Evolutionary conservation across 2,113 vertebrate species (phyloP).

Genomic region (Phrynosoma blainvillii): DNA sequence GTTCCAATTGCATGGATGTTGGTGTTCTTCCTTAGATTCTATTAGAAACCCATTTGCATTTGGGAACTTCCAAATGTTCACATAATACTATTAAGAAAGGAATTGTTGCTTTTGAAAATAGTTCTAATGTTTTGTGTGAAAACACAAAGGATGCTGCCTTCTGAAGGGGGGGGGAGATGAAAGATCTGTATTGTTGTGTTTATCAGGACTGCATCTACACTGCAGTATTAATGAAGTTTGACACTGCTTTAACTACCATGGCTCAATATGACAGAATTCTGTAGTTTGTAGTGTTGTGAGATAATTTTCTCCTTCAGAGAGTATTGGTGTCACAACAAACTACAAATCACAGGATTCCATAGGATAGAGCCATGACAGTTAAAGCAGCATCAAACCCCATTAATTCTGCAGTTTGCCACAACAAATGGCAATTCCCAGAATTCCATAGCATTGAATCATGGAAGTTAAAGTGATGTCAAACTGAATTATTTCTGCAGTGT

Average conservation of each 20-base stretch:
- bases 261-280: too few relatives aligned
- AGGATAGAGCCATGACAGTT: too few relatives aligned
- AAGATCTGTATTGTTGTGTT: slow-evolving; percentile 72
- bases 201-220: slow-evolving; percentile 52
- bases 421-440: slow-evolving; percentile 58
- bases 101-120: slow-evolving; percentile 41
- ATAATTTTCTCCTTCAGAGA: too few relatives aligned
- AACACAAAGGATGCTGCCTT: slow-evolving; percentile 6
- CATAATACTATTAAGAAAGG: slow-evolving; percentile 19
- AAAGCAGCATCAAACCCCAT: too few relatives aligned
- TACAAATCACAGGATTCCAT: too few relatives aligned
- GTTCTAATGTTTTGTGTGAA: slow-evolving; percentile 39
- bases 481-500: slow-evolving; percentile 82
- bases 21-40: slow-evolving; percentile 49
- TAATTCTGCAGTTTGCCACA: too few relatives aligned
- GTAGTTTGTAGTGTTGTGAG: too few relatives aligned
- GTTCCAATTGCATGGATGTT: slow-evolving; percentile 54
- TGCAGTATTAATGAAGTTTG: too few relatives aligned
- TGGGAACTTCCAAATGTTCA: not conserved
- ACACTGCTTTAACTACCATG: too few relatives aligned
- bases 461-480: slow-evolving; percentile 83
- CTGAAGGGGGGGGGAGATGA: slow-evolving; percentile 54
- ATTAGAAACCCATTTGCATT: slow-evolving; percentile 47
- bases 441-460: slow-evolving; percentile 81
- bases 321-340: too few relatives aligned